A percentile compares a stretch with the other conserved stretches of the same genome.
phyloP scores from a whole-genome alignment of 1,140 invertebrate species.

The Euura saliciscinereae region DNA sequence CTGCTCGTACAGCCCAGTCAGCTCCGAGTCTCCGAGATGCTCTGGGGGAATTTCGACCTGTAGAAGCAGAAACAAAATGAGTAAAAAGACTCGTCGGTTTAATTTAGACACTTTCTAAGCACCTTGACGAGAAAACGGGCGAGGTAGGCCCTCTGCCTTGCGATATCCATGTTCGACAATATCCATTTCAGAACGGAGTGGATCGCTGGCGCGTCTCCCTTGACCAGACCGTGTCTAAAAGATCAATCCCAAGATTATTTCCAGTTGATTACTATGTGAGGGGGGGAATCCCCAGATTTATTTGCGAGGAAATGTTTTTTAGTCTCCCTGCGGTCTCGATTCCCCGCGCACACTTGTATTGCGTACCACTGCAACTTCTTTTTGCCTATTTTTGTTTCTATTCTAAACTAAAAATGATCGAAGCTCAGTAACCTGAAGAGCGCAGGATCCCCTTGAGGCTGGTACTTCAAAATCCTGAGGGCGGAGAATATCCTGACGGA shows the following conservation, averaged over 20 bases:
- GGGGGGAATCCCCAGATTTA: too few relatives aligned
- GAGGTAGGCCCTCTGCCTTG: conserved; percentile 83
- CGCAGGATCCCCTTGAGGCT: conserved; percentile 64
- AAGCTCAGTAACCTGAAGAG: conserved; percentile 39
- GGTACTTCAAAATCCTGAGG: conserved; percentile 73
- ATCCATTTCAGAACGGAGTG: conserved; percentile 84
- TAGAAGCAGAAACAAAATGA: conserved; percentile 31
- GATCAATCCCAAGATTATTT: neutral
- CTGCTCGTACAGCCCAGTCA: conserved; percentile 73
- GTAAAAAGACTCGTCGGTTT: too few relatives aligned
- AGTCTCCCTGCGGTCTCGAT: too few relatives aligned
- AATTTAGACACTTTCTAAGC: too few relatives aligned
- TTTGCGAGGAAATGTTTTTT: too few relatives aligned
- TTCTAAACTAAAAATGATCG: too few relatives aligned
- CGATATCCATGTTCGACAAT: conserved; percentile 71
- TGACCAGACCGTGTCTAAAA: conserved; percentile 75
- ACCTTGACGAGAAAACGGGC: conserved; percentile 73
- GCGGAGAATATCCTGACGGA: conserved; percentile 68
- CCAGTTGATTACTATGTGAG: too few relatives aligned
- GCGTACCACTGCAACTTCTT: too few relatives aligned
- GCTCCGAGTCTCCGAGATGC: conserved; percentile 77
- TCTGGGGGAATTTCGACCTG: conserved; percentile 82
- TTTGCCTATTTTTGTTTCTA: too few relatives aligned
- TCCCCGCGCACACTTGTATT: too few relatives aligned
- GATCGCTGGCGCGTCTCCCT: conserved; percentile 76